Evolutionary conservation across 2,888 invertebrate genomes (phyloP).

Genomic region (Cryptocephalus moraei): DNA sequence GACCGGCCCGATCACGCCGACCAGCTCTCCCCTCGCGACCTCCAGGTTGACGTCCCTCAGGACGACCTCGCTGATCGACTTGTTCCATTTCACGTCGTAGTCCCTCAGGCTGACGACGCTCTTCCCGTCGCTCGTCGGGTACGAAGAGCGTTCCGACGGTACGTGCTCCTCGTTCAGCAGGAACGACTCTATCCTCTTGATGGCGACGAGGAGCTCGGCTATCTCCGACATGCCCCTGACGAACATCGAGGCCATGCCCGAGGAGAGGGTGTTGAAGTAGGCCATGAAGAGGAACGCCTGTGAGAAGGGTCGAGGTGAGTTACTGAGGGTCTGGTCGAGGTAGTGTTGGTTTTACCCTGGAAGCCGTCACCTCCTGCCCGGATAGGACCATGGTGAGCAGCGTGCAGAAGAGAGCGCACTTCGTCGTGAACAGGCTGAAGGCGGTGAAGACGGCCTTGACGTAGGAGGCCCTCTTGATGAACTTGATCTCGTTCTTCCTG

Average conservation of each 20-base stretch:
- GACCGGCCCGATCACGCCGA: constrained; percentile 49
- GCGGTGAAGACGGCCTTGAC: constrained; percentile 53
- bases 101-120: constrained; percentile 26
- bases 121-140: no score
- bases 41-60: constrained; percentile 52
- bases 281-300: constrained; percentile 46
- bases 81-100: constrained; percentile 33
- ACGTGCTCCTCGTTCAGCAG: constrained; percentile 31
- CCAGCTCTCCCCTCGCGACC: constrained; percentile 34
- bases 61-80: constrained; percentile 23
- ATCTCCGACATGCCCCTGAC: constrained; percentile 40
- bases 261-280: constrained; percentile 44
- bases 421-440: constrained; percentile 64
- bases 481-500: constrained; percentile 58
- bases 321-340: background rate
- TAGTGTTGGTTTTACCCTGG: constrained; percentile 41
- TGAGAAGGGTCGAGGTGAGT: constrained; percentile 5
- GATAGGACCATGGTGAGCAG: constrained; percentile 58
- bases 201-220: constrained; percentile 39
- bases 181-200: constrained; percentile 36
- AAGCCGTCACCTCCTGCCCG: constrained; percentile 58
- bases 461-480: constrained; percentile 51
- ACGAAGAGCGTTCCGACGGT: background rate
- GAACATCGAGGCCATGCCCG: constrained; percentile 49
- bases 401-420: constrained; percentile 67